Evolutionary conservation across 1,140 invertebrate species (phyloP).

Genomic region (Drosophila pandora): DNA sequence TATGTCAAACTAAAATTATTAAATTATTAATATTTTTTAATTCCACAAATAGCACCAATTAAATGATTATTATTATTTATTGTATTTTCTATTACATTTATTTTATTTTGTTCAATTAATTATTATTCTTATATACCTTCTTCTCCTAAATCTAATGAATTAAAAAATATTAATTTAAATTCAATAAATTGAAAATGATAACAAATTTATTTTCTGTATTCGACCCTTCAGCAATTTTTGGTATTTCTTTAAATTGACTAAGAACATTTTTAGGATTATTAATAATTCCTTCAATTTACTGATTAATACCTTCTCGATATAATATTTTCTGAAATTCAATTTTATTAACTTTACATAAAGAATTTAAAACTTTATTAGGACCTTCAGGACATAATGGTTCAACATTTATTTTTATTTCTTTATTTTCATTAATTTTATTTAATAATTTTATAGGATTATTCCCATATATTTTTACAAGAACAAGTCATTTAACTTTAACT

Average conservation of each 20-base stretch:
- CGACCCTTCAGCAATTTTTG: conserved; percentile 84
- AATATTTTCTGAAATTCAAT: conserved; percentile 84
- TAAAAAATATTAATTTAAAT: conserved; percentile 80
- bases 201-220: conserved; percentile 86
- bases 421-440: conserved; percentile 86
- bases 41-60: conserved; percentile 85
- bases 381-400: conserved; percentile 81
- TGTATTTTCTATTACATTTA: conserved; percentile 84
- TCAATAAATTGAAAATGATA: conserved; percentile 85
- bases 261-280: conserved; percentile 84
- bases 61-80: conserved; percentile 85
- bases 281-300: conserved; percentile 84
- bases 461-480: conserved; percentile 88
- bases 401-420: conserved; percentile 85
- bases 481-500: conserved; percentile 86
- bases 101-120: conserved; percentile 84
- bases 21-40: conserved; percentile 85
- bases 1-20: conserved; percentile 86
- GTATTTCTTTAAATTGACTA: conserved; percentile 85
- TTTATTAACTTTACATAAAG: conserved; percentile 84
- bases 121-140: conserved; percentile 82
- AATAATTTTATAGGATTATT: conserved; percentile 88
- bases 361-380: conserved; percentile 85
- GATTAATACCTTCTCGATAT: conserved; percentile 84
- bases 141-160: conserved; percentile 54